Evolutionary conservation across 2,888 invertebrate genomes (phyloP).

Genomic region (Lathronympha strigana): DNA sequence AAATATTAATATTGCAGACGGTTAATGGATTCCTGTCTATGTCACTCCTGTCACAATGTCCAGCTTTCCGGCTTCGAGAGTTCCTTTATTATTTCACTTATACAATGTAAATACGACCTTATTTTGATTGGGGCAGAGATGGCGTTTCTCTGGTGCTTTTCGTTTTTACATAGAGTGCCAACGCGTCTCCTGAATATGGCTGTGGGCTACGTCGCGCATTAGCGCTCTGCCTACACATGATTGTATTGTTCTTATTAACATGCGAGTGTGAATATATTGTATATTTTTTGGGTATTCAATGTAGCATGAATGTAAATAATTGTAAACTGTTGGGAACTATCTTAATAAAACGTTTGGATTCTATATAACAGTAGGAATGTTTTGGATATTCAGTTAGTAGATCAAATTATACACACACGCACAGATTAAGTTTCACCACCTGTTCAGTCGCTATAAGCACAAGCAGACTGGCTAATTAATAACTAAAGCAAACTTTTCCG

Average conservation of each 20-base stretch:
- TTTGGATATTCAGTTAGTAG: too few relatives aligned
- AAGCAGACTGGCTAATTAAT: too few relatives aligned
- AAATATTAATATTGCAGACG: constrained; percentile 49
- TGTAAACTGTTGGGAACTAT: too few relatives aligned
- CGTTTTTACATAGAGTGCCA: constrained; percentile 29
- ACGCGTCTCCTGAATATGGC: constrained; percentile 34
- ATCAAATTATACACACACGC: too few relatives aligned
- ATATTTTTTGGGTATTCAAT: not conserved
- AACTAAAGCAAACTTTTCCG: too few relatives aligned
- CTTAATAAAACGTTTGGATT: too few relatives aligned
- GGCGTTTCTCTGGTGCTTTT: not conserved
- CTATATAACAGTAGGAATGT: too few relatives aligned
- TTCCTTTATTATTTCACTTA: constrained; percentile 22
- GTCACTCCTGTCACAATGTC: constrained; percentile 51
- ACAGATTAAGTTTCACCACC: too few relatives aligned
- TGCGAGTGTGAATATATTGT: not conserved
- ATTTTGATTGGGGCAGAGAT: not conserved
- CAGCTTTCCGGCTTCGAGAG: constrained; percentile 49
- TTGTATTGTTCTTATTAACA: constrained; percentile 17
- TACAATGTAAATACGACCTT: constrained; percentile 9
- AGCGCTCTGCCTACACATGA: constrained; percentile 20
- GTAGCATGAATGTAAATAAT: too few relatives aligned
- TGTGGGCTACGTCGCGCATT: constrained; percentile 22
- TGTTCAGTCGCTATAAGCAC: too few relatives aligned
- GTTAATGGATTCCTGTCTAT: constrained; percentile 57